These are phyloP conservation scores for Rhizomys pruinosus DNA, from an alignment of 2,113 vertebrate genomes.

Conservation along the genomic window DNA sequence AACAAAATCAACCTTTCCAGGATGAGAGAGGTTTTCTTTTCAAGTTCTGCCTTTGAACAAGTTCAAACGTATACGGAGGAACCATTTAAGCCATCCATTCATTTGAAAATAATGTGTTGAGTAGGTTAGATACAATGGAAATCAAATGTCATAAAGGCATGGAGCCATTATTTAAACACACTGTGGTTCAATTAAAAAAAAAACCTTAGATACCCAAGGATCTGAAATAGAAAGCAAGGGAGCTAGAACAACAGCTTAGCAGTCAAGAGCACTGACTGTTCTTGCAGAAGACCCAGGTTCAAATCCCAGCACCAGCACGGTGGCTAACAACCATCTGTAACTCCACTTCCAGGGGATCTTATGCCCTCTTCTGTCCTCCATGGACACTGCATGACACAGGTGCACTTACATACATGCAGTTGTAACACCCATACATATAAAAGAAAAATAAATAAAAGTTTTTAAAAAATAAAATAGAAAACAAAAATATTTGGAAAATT, in stretches of 20 bases:
- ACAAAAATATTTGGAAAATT: slow-evolving; percentile 30
- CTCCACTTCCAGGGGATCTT: too few relatives aligned
- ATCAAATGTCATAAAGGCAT: slow-evolving; percentile 25
- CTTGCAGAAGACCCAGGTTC: too few relatives aligned
- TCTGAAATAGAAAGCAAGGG: not conserved
- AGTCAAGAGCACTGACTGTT: too few relatives aligned
- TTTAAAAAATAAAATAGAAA: slow-evolving; percentile 58
- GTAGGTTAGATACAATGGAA: not conserved
- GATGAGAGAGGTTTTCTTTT: slow-evolving; percentile 28
- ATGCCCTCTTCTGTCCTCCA: too few relatives aligned
- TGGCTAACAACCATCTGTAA: too few relatives aligned
- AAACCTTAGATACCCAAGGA: not conserved
- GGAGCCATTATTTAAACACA: slow-evolving; percentile 10
- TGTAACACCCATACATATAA: too few relatives aligned
- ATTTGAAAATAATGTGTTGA: slow-evolving; percentile 42
- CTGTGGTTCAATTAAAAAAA: slow-evolving; percentile 46
- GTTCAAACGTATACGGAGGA: slow-evolving; percentile 51
- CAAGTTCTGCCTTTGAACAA: slow-evolving; percentile 57
- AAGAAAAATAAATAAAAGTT: too few relatives aligned
- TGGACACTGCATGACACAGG: too few relatives aligned
- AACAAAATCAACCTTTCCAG: slow-evolving; percentile 60
- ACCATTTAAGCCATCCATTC: slow-evolving; percentile 35
- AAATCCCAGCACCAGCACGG: too few relatives aligned
- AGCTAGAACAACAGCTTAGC: too few relatives aligned
- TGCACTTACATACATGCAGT: too few relatives aligned